Evolutionary conservation across 2,888 invertebrate genomes (phyloP).

Genomic region (Neria commutata): DNA sequence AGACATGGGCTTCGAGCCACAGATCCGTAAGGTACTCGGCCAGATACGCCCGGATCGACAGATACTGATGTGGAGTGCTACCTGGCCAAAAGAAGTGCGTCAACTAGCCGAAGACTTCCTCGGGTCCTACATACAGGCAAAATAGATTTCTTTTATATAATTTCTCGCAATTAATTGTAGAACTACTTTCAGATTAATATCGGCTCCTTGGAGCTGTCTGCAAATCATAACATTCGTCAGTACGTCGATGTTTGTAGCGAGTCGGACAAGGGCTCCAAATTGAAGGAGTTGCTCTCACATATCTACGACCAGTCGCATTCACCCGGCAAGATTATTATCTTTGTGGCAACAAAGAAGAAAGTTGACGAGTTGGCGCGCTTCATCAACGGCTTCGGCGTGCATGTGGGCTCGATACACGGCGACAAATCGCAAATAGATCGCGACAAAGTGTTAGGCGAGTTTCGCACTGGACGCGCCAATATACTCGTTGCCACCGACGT

Average conservation of each 20-base stretch:
- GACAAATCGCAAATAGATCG: slow-evolving; percentile 94
- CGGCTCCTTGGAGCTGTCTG: slow-evolving; percentile 79
- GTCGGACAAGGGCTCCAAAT: slow-evolving; percentile 70
- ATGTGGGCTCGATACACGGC: slow-evolving; percentile 88
- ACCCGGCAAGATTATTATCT: slow-evolving; percentile 87
- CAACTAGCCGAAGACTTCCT: slow-evolving; percentile 92
- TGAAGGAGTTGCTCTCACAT: slow-evolving; percentile 54
- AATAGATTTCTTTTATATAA: background rate
- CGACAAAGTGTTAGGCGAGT: slow-evolving; percentile 88
- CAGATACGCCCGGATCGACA: slow-evolving; percentile 94
- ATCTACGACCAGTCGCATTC: slow-evolving; percentile 81
- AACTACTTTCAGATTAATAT: slow-evolving; percentile 76
- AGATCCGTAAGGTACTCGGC: slow-evolving; percentile 90
- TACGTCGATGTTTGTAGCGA: slow-evolving; percentile 81
- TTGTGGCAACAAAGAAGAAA: slow-evolving; percentile 95
- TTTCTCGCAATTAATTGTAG: background rate
- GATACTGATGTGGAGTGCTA: slow-evolving; percentile 98
- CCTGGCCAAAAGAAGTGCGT: slow-evolving; percentile 98
- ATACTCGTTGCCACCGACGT: slow-evolving; percentile 97
- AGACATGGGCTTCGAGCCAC: slow-evolving; percentile 98
- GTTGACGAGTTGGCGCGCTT: slow-evolving; percentile 84
- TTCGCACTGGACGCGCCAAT: slow-evolving; percentile 80
- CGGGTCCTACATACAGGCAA: slow-evolving; percentile 72
- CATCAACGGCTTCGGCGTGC: slow-evolving; percentile 82
- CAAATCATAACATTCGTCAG: slow-evolving; percentile 88